Evolutionary conservation across 1,140 invertebrate genomes (phyloP).

Genomic region (Meloidogyne hapla): DNA sequence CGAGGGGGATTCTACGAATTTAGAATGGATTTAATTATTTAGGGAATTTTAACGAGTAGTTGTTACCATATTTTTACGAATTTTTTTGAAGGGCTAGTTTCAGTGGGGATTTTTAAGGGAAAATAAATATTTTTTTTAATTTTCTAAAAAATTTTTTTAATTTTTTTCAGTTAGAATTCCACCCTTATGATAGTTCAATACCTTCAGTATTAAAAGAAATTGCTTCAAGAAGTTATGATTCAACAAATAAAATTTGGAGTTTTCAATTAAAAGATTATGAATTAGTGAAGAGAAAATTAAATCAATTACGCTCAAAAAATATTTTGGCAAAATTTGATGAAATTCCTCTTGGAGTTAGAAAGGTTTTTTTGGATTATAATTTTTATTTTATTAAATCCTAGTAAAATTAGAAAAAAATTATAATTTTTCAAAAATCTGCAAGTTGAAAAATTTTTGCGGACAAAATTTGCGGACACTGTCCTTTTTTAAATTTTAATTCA

Average conservation of each 20-base stretch:
- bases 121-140: background rate
- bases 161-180: conserved; percentile 32
- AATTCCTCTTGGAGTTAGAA: conserved; percentile 35
- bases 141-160: background rate
- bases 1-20: too few species aligned
- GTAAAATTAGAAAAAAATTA: too few species aligned
- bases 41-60: too few species aligned
- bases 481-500: too few species aligned
- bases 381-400: conserved; percentile 8
- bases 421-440: too few species aligned
- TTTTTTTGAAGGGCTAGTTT: too few species aligned
- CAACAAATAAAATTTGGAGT: conserved; percentile 20
- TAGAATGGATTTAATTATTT: too few species aligned
- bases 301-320: conserved; percentile 4
- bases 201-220: conserved; percentile 22
- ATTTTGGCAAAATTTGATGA: conserved; percentile 25
- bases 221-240: conserved; percentile 1
- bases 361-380: conserved; percentile 19
- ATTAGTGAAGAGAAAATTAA: background rate
- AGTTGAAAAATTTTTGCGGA: too few species aligned
- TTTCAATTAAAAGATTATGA: conserved; percentile 31
- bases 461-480: too few species aligned
- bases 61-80: too few species aligned
- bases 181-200: conserved; percentile 12
- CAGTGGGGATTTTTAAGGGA: too few species aligned